phyloP scores from a whole-genome alignment of 2,797 vertebrate species.

The Hipposideros larvatus region DNA sequence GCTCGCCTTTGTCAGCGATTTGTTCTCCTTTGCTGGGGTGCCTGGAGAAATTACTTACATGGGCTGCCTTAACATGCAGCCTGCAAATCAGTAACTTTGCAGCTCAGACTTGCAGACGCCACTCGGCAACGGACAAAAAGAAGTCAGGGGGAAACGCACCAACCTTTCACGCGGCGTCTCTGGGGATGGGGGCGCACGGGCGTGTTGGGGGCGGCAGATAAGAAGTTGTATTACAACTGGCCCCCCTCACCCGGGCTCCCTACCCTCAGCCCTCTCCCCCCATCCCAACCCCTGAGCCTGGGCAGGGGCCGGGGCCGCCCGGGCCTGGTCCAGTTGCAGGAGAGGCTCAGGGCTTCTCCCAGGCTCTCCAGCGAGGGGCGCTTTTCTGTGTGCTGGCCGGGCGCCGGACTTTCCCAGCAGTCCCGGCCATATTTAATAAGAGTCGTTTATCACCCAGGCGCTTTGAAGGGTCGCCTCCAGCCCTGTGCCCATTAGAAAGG shows the following conservation, averaged over 20 bases:
- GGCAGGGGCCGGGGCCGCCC: too few species aligned
- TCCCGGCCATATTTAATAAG: conserved; percentile 89
- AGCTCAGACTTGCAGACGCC: conserved; percentile 99
- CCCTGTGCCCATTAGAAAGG: conserved; percentile 89
- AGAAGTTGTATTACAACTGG: conserved; percentile 65
- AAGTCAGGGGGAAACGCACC: conserved; percentile 85
- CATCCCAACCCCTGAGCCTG: neutral
- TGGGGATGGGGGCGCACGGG: conserved; percentile 50
- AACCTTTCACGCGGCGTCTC: conserved; percentile 81
- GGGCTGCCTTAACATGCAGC: conserved; percentile 97
- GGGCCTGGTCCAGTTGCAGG: neutral
- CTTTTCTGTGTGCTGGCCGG: conserved; percentile 31
- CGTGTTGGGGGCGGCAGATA: conserved; percentile 11
- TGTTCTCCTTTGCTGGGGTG: conserved; percentile 99
- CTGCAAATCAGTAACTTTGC: conserved; percentile 98
- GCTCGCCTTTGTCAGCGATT: conserved; percentile 99
- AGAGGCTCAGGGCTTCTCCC: neutral
- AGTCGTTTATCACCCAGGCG: conserved; percentile 87
- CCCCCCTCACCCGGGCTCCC: neutral
- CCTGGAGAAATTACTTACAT: conserved; percentile 98
- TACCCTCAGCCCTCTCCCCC: too few species aligned
- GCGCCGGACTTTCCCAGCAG: conserved; percentile 81
- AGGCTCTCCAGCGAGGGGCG: conserved; percentile 74
- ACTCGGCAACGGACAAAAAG: conserved; percentile 94
- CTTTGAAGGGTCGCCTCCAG: conserved; percentile 90